phyloP scores from a whole-genome alignment of 2,888 invertebrate species.

The Conops quadrifasciatus region DNA sequence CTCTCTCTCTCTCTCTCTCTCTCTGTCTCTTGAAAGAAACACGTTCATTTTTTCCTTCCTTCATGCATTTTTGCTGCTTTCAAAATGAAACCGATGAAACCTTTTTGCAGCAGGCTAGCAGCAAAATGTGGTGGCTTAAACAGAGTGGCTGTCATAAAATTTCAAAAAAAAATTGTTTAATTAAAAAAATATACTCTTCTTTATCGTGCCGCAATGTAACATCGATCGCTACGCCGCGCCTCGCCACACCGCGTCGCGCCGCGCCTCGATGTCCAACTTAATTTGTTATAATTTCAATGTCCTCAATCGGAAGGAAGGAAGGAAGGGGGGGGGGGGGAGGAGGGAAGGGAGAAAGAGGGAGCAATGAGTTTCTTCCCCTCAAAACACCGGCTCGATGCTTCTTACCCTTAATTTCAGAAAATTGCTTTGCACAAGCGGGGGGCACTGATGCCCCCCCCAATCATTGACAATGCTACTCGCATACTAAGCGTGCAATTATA shows the following conservation, averaged over 20 bases:
- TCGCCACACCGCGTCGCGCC: background rate
- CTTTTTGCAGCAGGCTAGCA: no score
- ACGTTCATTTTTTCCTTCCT: no score
- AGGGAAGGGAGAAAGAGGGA: no score
- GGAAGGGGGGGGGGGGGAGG: no score
- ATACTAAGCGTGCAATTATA: background rate
- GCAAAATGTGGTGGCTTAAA: no score
- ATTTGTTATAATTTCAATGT: conserved; percentile 21
- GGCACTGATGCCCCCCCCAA: background rate
- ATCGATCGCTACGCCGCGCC: background rate
- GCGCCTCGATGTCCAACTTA: background rate
- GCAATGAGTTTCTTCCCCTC: no score
- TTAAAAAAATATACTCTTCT: background rate
- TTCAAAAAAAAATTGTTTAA: background rate
- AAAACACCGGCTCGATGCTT: no score
- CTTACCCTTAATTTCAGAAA: background rate
- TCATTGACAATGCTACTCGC: background rate
- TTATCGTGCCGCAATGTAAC: background rate
- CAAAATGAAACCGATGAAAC: no score
- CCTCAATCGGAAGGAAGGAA: background rate
- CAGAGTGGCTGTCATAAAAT: background rate
- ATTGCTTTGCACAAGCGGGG: background rate
- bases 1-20: no score
- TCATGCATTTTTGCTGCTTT: no score
- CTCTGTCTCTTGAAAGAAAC: no score